A percentile compares a stretch with the other conserved stretches of the same genome.
These are phyloP conservation scores for Himalopsyche phryganea DNA, from an alignment of 1,140 invertebrate genomes.

Conservation along the genomic window DNA sequence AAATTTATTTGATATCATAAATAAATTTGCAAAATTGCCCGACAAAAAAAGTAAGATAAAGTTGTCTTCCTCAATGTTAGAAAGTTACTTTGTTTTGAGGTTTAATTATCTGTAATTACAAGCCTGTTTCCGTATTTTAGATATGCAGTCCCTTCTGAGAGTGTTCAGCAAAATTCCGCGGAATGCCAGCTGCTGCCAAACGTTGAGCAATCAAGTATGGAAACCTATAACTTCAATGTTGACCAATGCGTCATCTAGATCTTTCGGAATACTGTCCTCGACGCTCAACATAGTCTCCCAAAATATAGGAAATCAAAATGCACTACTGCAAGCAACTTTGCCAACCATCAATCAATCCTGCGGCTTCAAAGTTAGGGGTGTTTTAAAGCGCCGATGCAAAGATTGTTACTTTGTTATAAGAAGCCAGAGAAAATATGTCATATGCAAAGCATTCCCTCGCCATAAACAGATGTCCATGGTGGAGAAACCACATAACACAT, in stretches of 20 bases:
- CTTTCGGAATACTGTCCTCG: neutral
- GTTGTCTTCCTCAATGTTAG: no score
- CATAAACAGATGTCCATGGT: conserved; percentile 69
- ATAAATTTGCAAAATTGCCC: no score
- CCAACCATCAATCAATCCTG: conserved; percentile 34
- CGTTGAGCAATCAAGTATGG: neutral
- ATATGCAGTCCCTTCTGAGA: conserved; percentile 17
- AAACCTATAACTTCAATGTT: no score
- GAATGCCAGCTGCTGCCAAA: neutral
- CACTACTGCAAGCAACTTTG: conserved; percentile 11
- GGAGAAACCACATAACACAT: conserved; percentile 56
- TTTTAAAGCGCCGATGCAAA: conserved; percentile 61
- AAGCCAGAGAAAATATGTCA: conserved; percentile 60
- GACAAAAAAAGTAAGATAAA: no score
- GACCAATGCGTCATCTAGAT: conserved; percentile 4
- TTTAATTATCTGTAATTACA: no score
- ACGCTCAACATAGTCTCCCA: neutral
- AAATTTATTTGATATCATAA: no score
- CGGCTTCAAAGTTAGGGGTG: conserved; percentile 60
- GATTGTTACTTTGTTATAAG: conserved; percentile 64
- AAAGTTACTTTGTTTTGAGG: no score
- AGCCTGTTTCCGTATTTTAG: conserved; percentile 19
- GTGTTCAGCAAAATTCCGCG: conserved; percentile 5
- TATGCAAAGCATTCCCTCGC: conserved; percentile 63
- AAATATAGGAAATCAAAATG: neutral